Conservation (phyloP, 2,888 invertebrate species). For the Acanthosoma haemorrhoidale region DNA sequence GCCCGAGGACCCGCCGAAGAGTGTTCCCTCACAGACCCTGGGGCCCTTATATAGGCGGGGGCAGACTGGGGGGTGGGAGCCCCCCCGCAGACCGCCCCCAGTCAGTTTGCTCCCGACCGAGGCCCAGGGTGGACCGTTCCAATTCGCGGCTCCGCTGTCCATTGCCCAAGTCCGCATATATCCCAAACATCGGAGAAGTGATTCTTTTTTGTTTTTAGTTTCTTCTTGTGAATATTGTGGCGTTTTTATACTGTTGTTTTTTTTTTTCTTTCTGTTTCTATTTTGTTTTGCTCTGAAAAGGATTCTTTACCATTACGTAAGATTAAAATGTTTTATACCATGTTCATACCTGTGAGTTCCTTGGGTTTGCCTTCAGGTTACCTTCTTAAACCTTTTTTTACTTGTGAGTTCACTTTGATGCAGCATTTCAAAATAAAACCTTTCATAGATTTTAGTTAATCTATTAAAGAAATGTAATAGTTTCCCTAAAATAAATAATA, state of each 20-base stretch:
- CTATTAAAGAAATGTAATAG: no score
- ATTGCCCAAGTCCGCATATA: background rate
- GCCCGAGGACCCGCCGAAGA: background rate
- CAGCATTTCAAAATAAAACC: no score
- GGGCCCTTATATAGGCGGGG: conserved; percentile 3
- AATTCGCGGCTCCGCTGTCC: background rate
- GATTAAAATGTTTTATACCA: background rate
- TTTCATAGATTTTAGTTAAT: no score
- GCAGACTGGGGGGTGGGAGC: background rate
- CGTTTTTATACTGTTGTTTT: background rate
- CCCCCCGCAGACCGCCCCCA: background rate
- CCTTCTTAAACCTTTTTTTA: no score
- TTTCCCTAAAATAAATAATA: no score
- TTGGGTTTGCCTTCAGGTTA: background rate
- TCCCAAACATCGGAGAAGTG: background rate
- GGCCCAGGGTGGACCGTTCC: background rate
- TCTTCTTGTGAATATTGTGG: background rate
- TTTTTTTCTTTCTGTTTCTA: background rate
- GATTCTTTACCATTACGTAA: background rate
- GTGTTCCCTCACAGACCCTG: background rate
- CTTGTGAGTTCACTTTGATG: no score
- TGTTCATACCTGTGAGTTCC: background rate
- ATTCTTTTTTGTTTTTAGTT: no score
- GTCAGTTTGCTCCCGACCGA: background rate
- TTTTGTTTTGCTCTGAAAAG: background rate